Conservation (phyloP, 2,113 vertebrate species). For the Ictidomys tridecemlineatus region DNA sequence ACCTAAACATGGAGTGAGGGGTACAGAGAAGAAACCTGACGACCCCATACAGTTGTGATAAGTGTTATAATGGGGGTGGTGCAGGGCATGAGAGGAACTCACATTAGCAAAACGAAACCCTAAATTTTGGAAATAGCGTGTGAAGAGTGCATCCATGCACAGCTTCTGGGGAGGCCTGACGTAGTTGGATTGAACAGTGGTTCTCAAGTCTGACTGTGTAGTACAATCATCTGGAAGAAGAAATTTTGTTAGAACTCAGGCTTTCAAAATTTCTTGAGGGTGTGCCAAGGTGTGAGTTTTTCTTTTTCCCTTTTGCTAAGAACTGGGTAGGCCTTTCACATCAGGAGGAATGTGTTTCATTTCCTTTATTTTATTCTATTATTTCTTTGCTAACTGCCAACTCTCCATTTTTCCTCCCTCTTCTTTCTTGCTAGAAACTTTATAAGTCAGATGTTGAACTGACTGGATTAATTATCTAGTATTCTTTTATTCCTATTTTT, state of each 20-base stretch:
- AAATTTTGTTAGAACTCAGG: neutral
- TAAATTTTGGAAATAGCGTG: fast-evolving
- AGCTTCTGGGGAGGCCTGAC: neutral
- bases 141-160: neutral
- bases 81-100: neutral
- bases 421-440: neutral
- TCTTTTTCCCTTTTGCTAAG: neutral
- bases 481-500: neutral
- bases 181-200: neutral
- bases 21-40: neutral
- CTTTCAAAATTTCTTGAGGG: neutral
- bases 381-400: neutral
- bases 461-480: neutral
- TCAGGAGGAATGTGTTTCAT: neutral
- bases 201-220: neutral
- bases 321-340: neutral
- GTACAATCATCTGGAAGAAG: neutral
- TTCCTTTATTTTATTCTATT: neutral
- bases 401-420: neutral
- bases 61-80: too few relatives aligned
- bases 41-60: too few relatives aligned
- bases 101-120: neutral
- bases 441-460: too few relatives aligned
- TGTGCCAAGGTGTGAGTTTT: neutral
- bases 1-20: neutral